Evolutionary conservation across 2,113 vertebrate species (phyloP).

Genomic region (Phasianus colchicus): DNA sequence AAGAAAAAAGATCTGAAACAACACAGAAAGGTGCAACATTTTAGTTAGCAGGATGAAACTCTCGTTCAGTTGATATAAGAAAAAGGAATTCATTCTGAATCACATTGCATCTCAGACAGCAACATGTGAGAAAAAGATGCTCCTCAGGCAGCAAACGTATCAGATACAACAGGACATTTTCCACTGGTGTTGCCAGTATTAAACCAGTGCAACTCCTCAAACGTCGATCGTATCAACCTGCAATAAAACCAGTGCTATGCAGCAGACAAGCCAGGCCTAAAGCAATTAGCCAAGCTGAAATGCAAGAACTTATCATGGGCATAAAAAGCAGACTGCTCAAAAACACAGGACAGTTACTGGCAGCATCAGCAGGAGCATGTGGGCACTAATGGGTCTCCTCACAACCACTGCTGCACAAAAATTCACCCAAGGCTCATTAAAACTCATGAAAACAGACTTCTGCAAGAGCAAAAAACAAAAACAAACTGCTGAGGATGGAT

Average conservation of each 20-base stretch:
- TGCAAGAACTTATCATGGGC: neutral
- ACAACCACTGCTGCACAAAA: neutral
- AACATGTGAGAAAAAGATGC: neutral
- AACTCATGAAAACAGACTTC: neutral
- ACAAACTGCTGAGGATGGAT: conserved; percentile 51
- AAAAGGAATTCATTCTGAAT: neutral
- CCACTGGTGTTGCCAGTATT: neutral
- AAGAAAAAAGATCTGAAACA: conserved; percentile 32
- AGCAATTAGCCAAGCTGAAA: neutral
- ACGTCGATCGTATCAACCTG: neutral
- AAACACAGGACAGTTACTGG: neutral
- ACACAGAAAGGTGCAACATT: neutral
- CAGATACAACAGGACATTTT: conserved; percentile 29
- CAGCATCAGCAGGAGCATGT: neutral
- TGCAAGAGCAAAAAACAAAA: neutral
- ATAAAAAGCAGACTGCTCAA: neutral
- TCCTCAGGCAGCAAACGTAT: neutral
- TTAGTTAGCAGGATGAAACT: neutral
- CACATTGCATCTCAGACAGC: neutral
- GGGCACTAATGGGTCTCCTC: neutral
- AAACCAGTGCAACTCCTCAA: conserved; percentile 4
- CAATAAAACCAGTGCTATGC: neutral
- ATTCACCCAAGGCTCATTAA: neutral
- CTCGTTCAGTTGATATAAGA: neutral
- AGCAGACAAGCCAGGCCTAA: conserved; percentile 3